A percentile compares a stretch with the other conserved stretches of the same genome.
These are phyloP conservation scores for Sula dactylatra DNA, from an alignment of 2,113 vertebrate species.

Conservation along the genomic window DNA sequence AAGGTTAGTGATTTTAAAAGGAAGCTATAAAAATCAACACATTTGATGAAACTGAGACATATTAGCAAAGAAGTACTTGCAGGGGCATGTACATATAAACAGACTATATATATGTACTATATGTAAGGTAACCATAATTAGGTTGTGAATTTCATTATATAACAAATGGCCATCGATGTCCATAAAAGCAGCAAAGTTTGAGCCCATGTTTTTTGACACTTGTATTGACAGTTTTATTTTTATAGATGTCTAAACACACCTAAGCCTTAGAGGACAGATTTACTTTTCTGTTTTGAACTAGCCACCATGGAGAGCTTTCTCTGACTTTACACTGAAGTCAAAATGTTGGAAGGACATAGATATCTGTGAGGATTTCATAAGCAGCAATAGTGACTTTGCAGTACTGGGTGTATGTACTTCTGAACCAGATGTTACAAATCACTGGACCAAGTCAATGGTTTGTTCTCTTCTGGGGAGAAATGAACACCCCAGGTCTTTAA, in stretches of 20 bases:
- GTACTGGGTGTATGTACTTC: neutral
- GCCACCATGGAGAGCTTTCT: neutral
- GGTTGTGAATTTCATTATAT: neutral
- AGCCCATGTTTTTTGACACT: neutral
- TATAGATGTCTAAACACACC: neutral
- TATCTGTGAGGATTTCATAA: neutral
- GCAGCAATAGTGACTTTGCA: neutral
- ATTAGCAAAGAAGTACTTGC: neutral
- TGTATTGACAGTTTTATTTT: neutral
- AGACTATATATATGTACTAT: neutral
- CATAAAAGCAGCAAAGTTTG: neutral
- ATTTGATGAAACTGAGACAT: neutral
- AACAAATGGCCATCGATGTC: neutral
- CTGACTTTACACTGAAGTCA: neutral
- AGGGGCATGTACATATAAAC: neutral
- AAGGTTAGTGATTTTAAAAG: slow-evolving; percentile 33
- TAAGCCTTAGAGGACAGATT: neutral
- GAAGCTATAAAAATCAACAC: slow-evolving; percentile 22
- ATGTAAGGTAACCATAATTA: neutral
- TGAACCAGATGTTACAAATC: neutral
- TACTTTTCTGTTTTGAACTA: neutral
- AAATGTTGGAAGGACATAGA: neutral
- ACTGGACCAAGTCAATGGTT: neutral
- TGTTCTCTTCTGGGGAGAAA: neutral
- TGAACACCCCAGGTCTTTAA: neutral